A percentile compares a stretch with the other conserved stretches of the same genome.
Evolutionary conservation across 2,888 invertebrate species (phyloP).

Genomic region (Epinotia ramella): DNA sequence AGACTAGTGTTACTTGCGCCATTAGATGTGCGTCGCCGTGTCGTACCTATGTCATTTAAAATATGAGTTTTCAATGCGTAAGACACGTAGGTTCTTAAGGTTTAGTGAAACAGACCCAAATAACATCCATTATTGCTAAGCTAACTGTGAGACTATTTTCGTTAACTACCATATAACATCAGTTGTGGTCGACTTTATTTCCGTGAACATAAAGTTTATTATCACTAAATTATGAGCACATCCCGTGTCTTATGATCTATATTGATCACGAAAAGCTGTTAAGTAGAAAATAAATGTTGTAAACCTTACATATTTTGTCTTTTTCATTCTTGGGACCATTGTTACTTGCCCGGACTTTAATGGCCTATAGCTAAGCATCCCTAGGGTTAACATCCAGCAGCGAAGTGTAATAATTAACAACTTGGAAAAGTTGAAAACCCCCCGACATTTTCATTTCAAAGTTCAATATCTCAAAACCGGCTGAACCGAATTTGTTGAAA

Average conservation of each 20-base stretch:
- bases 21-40: neutral
- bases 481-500: no score
- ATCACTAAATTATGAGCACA: conserved; percentile 18
- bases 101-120: neutral
- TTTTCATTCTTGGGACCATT: neutral
- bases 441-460: no score
- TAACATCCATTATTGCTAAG: no score
- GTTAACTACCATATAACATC: neutral
- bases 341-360: neutral
- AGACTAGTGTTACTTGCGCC: neutral
- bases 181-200: conserved; percentile 15
- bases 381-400: no score
- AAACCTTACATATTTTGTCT: conserved; percentile 6
- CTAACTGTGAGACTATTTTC: neutral
- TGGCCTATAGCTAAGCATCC: no score
- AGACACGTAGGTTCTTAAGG: neutral
- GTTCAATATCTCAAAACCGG: no score
- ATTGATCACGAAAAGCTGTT: neutral
- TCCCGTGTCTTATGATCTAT: conserved; percentile 13
- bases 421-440: no score
- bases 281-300: conserved; percentile 24
- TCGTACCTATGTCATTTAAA: no score
- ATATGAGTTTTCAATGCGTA: no score
- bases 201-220: conserved; percentile 29
- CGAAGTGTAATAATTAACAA: no score